phyloP scores from a whole-genome alignment of 2,797 vertebrate genomes.

The Xenops minutus region DNA sequence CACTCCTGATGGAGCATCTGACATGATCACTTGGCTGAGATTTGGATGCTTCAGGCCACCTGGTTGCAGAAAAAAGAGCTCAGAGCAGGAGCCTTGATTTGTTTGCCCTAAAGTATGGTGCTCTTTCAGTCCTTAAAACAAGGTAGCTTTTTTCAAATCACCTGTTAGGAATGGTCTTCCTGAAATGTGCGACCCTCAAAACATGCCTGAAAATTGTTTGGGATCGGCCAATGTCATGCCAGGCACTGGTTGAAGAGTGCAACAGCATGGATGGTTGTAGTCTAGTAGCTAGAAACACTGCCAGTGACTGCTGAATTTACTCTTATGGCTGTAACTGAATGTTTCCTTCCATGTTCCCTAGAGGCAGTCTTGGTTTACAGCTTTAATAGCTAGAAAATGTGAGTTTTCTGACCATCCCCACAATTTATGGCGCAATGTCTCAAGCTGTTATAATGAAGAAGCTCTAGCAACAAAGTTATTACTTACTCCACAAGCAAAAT shows the following conservation, averaged over 20 bases:
- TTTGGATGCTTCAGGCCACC: not conserved
- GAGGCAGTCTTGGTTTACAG: not conserved
- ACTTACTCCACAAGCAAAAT: not conserved
- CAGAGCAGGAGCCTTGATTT: not conserved
- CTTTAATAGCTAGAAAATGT: slow-evolving; percentile 47
- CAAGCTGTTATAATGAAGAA: slow-evolving; percentile 21
- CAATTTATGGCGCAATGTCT: not conserved
- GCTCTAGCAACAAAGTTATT: slow-evolving; percentile 12
- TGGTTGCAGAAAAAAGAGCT: not conserved
- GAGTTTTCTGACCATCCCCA: slow-evolving; percentile 35
- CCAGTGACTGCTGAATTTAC: not conserved
- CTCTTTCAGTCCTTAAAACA: not conserved
- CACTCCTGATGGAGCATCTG: not conserved
- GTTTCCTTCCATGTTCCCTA: slow-evolving; percentile 11
- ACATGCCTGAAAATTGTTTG: not conserved
- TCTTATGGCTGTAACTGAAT: not conserved
- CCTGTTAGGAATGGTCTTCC: not conserved
- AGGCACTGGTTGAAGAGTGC: not conserved
- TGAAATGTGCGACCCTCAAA: not conserved
- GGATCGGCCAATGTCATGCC: not conserved
- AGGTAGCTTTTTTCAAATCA: not conserved
- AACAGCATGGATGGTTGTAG: not conserved
- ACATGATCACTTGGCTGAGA: not conserved
- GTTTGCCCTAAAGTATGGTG: not conserved
- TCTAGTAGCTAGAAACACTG: not conserved